Conservation (phyloP, 1,140 invertebrate species). For the Lutraria rhynchaena region DNA sequence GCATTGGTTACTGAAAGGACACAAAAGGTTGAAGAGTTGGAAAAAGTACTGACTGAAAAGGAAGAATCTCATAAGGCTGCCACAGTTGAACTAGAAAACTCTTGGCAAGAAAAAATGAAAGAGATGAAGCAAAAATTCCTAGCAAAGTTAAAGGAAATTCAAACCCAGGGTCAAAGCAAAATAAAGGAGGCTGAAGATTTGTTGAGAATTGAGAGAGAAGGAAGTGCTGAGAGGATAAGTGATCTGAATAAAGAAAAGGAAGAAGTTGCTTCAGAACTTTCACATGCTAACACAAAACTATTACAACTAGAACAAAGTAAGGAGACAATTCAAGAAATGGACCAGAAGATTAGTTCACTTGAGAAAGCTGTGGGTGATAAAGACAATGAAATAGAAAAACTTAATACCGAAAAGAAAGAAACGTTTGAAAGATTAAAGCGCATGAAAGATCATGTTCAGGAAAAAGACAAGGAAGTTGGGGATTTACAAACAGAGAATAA, state of each 20-base stretch:
- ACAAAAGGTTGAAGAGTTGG: slow-evolving; percentile 30
- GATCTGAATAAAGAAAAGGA: slow-evolving; percentile 67
- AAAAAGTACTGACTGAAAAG: slow-evolving; percentile 61
- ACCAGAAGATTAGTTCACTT: slow-evolving; percentile 67
- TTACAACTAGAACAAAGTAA: slow-evolving; percentile 73
- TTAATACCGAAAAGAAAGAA: slow-evolving; percentile 21
- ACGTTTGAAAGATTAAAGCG: slow-evolving; percentile 9
- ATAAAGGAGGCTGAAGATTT: slow-evolving; percentile 54
- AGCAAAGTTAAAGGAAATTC: slow-evolving; percentile 72
- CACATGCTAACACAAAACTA: slow-evolving; percentile 75
- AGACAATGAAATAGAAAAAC: slow-evolving; percentile 25
- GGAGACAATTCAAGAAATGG: slow-evolving; percentile 72
- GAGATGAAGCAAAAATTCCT: slow-evolving; percentile 77
- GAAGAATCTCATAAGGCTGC: slow-evolving; percentile 75
- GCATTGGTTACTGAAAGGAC: neutral
- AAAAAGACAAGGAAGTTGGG: slow-evolving; percentile 51
- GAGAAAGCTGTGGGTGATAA: slow-evolving; percentile 55
- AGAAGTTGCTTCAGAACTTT: slow-evolving; percentile 70
- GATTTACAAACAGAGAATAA: slow-evolving; percentile 11
- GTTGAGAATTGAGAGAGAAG: slow-evolving; percentile 59
- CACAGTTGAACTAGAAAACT: slow-evolving; percentile 72
- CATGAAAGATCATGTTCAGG: slow-evolving; percentile 29
- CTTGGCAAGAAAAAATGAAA: slow-evolving; percentile 72
- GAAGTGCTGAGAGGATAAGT: slow-evolving; percentile 45
- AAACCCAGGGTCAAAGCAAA: slow-evolving; percentile 65